phyloP scores from a whole-genome alignment of 2,888 invertebrate species.

The Leptopterna dolabrata region DNA sequence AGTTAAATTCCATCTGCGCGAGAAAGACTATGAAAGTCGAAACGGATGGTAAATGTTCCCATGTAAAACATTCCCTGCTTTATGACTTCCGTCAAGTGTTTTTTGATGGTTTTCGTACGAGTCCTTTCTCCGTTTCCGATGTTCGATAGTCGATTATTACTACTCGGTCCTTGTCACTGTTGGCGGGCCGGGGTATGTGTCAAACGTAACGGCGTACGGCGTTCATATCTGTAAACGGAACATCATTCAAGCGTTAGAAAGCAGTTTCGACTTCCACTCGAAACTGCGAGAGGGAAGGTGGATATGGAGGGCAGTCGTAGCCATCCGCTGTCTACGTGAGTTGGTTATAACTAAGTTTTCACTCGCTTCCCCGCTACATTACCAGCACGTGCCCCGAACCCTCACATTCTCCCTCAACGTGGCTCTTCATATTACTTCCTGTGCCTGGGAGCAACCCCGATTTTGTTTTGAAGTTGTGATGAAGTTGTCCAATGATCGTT shows the following conservation, averaged over 20 bases:
- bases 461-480: not conserved
- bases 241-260: not conserved
- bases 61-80: not conserved
- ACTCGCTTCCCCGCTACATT: not conserved
- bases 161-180: not conserved
- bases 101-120: not conserved
- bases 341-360: not conserved
- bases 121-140: not conserved
- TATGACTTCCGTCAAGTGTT: not conserved
- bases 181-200: too few species aligned
- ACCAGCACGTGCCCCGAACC: not conserved
- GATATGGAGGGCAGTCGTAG: not conserved
- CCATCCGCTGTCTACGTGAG: not conserved
- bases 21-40: not conserved
- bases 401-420: not conserved
- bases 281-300: not conserved
- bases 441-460: not conserved
- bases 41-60: not conserved
- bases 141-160: not conserved
- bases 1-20: too few species aligned
- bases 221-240: not conserved
- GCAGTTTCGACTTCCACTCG: not conserved
- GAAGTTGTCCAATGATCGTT: too few species aligned
- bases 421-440: not conserved
- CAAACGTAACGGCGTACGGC: not conserved